Base-by-base conservation (phyloP, 2,797 vertebrate species). In the Sebastes ruberrimus region DNA sequence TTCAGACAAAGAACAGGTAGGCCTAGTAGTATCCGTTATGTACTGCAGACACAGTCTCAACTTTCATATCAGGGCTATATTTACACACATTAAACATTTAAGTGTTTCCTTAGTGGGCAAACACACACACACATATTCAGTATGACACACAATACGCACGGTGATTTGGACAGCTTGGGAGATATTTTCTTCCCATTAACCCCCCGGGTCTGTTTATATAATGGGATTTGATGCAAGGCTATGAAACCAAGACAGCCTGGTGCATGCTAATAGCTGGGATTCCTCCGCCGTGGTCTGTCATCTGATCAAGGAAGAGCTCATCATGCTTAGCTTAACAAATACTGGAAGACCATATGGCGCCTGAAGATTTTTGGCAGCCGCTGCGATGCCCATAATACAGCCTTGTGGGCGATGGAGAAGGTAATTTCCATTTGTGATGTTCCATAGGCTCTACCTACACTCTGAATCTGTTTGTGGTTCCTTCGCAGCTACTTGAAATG, bases 281-380 rank as follows among this genome's bases (percentile, higher is more conserved):
- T 84, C 83, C 75, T 87, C 85, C 61, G n/a, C 86, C 74, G 42
- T 14, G 42, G 65, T 81, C 64, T 78, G 85, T 89, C 89, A 87
- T 90, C 90, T 82, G 87, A 92, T 89, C 88, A 92, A 90, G 87
- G 82, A 86, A 77, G 76, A 88, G 72, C 88, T 86, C 88, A 86
- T 89, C 86, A 88, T 81, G 88, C 86, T 91, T 77, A 88, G 91
- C 88, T 93, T 85, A 82, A 89, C 92, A 89, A 88, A 90, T 84
- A 90, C 27, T 72, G 53, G 70, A 55, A 46, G 75, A 82, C 88
- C 91, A 91, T 91, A 89, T 92, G 93, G 89, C 10, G 74, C 74
- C 70, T 67, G 82, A 76, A 79, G 75, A 86, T 69, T 80, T 69
- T 67, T 89, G 89, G 89, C 89, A 91, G 78, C 68, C 33, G 81